These are phyloP conservation scores for Ligdia adustata DNA, from an alignment of 2,888 invertebrate species.

Conservation along the genomic window DNA sequence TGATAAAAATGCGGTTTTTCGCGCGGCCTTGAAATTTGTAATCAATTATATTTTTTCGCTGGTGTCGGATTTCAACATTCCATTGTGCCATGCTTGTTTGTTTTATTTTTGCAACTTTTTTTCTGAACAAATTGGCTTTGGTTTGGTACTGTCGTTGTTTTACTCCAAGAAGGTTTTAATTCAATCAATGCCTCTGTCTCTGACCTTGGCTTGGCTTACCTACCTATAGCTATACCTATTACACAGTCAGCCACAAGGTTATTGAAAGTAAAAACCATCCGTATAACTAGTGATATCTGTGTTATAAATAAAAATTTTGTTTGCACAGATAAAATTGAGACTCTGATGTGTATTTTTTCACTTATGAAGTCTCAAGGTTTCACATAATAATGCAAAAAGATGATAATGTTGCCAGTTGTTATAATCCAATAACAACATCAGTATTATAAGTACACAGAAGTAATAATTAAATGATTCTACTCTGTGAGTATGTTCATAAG, in stretches of 20 bases:
- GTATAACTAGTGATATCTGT: constrained; percentile 11
- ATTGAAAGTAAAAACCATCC: constrained; percentile 19
- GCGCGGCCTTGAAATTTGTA: constrained; percentile 57
- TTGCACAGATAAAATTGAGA: constrained; percentile 3
- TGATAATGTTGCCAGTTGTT: constrained; percentile 19
- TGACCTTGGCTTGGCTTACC: constrained; percentile 22
- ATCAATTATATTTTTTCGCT: constrained; percentile 30
- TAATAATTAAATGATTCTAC: no score
- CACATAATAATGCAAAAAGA: constrained; percentile 3
- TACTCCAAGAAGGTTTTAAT: constrained; percentile 14
- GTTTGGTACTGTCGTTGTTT: neutral
- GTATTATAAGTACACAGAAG: no score
- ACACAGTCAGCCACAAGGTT: constrained; percentile 10
- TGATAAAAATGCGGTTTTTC: constrained; percentile 42
- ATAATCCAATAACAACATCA: constrained; percentile 33
- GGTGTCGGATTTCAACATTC: constrained; percentile 35
- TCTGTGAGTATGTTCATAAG: no score
- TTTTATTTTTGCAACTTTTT: neutral
- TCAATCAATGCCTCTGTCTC: constrained; percentile 18
- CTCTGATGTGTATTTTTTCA: constrained; percentile 22
- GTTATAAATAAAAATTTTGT: constrained; percentile 7
- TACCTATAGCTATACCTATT: neutral
- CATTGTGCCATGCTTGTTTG: constrained; percentile 7
- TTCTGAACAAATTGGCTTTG: neutral
- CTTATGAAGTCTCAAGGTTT: constrained; percentile 26